Base-by-base conservation (phyloP, 2,113 vertebrate genomes). In the Riparia riparia region DNA sequence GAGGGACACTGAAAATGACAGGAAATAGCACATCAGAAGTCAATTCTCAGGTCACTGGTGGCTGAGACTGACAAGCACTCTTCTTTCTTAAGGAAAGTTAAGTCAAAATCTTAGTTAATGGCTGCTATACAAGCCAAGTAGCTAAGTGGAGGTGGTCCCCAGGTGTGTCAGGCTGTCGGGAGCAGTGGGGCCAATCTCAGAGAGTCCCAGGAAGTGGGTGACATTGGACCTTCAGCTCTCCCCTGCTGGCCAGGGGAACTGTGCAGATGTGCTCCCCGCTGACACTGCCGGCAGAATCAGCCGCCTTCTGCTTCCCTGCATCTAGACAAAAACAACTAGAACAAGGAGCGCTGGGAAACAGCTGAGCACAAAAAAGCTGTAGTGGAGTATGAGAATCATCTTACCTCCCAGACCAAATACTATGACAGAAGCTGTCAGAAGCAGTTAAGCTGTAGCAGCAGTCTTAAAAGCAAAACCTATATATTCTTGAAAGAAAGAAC, bases 181-280 rank as follows among this genome's bases (percentile, higher is more conserved):
- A 77, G 19, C 28, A 47, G 26, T 13, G 31, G 21, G n/a, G 42
- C 54, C 66, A n/a, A 19, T 58, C 53, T 47, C 74, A 37, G 22
- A 86, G 57, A 22, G 50, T 57, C 34, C 17, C 29, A 56, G 58
- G 65, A 84, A 70, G 17, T 19, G 29, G 37, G 16, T 34, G 24
- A 58, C 25, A 32, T 69, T 9, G 29, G 49, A 66, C 17, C 47
- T 91, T 61, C 26, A 53, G 50, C 65, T 89, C 44, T 84, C 22
- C 54, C 69, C 57, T 60, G 86, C 90, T 96, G 66, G 51, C 69
- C 25, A 29, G 74, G 91, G 78, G 96, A 97, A 96, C 77, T n/a
- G 37, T 60, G 76, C 72, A 82, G 91, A 90, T 87, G 10, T 76
- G 49, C 39, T 95, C 89, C 92, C 93, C 89, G 87, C 76, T 96